Conservation (phyloP, 64 coral and sea anemone genomes). For the Pocillopora damicornis region DNA sequence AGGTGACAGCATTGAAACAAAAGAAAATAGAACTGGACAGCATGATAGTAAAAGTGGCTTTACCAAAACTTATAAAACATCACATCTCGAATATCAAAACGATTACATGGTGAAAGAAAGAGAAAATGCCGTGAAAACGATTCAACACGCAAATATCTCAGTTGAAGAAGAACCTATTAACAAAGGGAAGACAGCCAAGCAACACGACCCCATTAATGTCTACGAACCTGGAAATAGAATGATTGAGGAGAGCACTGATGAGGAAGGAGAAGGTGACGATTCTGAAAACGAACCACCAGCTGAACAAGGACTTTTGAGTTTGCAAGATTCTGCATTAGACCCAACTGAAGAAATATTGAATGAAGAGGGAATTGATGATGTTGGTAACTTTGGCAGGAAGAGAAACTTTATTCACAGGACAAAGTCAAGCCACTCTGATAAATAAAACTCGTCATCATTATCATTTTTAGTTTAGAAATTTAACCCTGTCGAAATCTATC, state of each 20-base stretch:
- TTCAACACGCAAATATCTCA: neutral
- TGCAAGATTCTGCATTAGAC: neutral
- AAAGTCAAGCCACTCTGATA: too few relatives aligned
- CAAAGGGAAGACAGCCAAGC: neutral
- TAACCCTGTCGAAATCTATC: too few relatives aligned
- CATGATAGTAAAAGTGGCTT: too few relatives aligned
- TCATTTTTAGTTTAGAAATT: too few relatives aligned
- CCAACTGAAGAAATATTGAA: constrained; percentile 1
- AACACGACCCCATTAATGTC: neutral
- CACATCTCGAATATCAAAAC: neutral
- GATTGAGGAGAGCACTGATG: neutral
- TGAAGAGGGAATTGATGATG: constrained; percentile 43
- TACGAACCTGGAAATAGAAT: neutral
- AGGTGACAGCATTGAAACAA: neutral
- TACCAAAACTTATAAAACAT: too few relatives aligned
- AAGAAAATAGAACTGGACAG: too few relatives aligned
- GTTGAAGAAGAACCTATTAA: neutral
- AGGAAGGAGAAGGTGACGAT: neutral
- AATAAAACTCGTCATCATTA: too few relatives aligned
- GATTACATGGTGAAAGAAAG: neutral
- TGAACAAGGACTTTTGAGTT: neutral
- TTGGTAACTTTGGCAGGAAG: constrained; percentile 20
- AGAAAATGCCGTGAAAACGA: neutral
- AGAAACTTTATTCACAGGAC: neutral
- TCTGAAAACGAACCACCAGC: neutral